These are phyloP conservation scores for Meta bourneti DNA, from an alignment of 2,888 invertebrate genomes.

Conservation along the genomic window DNA sequence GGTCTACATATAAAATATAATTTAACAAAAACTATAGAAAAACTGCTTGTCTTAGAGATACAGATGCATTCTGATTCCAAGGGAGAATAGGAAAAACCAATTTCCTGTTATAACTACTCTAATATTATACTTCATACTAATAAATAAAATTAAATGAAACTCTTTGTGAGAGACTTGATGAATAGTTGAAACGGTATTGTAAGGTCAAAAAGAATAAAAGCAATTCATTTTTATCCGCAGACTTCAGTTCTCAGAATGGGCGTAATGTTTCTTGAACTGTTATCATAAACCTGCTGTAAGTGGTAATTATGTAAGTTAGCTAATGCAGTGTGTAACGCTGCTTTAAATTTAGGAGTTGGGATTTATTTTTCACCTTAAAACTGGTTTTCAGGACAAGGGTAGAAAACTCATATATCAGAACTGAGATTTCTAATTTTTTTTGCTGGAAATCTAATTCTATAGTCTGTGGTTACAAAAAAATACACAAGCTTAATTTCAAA, in stretches of 20 bases:
- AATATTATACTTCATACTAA: background rate
- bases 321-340: background rate
- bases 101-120: background rate
- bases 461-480: background rate
- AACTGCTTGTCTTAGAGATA: too few species aligned
- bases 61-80: too few species aligned
- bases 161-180: background rate
- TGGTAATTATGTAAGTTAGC: background rate
- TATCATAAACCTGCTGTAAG: conserved; percentile 13
- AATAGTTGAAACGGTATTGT: background rate
- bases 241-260: background rate
- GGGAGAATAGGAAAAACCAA: too few species aligned
- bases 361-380: conserved; percentile 3
- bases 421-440: background rate
- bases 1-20: too few species aligned
- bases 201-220: background rate
- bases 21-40: too few species aligned
- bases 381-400: conserved; percentile 19
- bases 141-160: background rate
- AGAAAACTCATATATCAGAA: background rate
- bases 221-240: background rate
- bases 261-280: background rate
- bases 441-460: background rate
- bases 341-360: background rate
- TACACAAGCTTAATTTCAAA: background rate